phyloP scores from a whole-genome alignment of 1,140 invertebrate genomes.

The Scaptodrosophila lebanonensis region DNA sequence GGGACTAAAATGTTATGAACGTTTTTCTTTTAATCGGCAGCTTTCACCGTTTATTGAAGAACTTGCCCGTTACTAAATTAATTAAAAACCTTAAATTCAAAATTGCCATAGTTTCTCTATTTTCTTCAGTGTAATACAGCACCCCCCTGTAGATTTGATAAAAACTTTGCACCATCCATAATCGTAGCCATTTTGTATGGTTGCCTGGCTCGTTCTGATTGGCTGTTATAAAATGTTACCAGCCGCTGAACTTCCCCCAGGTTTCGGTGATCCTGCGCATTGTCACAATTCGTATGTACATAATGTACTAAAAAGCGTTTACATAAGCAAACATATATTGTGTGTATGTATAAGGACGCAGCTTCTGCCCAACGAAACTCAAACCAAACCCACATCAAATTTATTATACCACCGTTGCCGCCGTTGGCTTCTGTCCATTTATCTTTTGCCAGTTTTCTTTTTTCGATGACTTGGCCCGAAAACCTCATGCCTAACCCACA shows the following conservation, averaged over 20 bases:
- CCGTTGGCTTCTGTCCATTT: slow-evolving; percentile 73
- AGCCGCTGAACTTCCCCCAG: slow-evolving; percentile 23
- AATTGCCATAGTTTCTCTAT: too few species aligned
- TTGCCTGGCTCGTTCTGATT: slow-evolving; percentile 38
- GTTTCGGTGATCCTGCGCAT: slow-evolving; percentile 46
- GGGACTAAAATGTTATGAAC: too few species aligned
- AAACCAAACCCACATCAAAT: slow-evolving; percentile 35
- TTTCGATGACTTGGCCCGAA: slow-evolving; percentile 16
- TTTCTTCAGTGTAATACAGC: slow-evolving; percentile 21
- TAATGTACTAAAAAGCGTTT: slow-evolving; percentile 27
- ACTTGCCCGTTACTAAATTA: too few species aligned
- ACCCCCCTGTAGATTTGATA: background rate
- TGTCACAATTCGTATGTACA: slow-evolving; percentile 29
- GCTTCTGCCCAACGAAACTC: slow-evolving; percentile 40
- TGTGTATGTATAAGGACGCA: slow-evolving; percentile 15
- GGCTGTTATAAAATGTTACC: slow-evolving; percentile 44
- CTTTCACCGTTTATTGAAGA: too few species aligned
- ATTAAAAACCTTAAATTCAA: too few species aligned
- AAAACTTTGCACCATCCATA: slow-evolving; percentile 2
- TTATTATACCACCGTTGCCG: slow-evolving; percentile 53
- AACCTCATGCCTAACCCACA: slow-evolving; percentile 43
- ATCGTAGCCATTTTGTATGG: slow-evolving; percentile 56
- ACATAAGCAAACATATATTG: slow-evolving; percentile 30
- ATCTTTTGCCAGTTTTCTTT: slow-evolving; percentile 50
- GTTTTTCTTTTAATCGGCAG: too few species aligned